Conservation (phyloP, 2,888 invertebrate genomes). For the Lutraria lutraria region DNA sequence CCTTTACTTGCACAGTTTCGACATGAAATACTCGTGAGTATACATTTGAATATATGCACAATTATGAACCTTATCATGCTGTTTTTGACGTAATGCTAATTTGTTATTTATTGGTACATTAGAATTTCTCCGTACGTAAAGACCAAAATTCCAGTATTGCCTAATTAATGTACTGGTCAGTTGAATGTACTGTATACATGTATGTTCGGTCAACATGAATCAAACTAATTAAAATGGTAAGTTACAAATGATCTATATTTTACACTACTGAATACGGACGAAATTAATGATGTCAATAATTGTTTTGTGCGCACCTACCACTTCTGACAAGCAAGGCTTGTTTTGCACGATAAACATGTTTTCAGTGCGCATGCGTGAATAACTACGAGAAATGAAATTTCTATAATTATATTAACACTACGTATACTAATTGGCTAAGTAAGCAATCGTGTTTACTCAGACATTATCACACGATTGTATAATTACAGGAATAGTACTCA, state of each 20-base stretch:
- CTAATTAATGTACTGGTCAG: too few relatives aligned
- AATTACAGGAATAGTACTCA: neutral
- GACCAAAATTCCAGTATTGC: too few relatives aligned
- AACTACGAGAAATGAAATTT: neutral
- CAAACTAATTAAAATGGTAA: too few relatives aligned
- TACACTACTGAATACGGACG: neutral
- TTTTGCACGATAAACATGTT: neutral
- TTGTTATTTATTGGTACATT: too few relatives aligned
- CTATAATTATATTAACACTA: neutral
- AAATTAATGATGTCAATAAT: neutral
- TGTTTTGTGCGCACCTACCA: neutral
- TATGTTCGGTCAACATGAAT: too few relatives aligned
- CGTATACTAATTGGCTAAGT: neutral
- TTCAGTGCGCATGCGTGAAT: slow-evolving; percentile 1
- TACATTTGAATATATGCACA: too few relatives aligned
- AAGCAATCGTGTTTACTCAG: neutral
- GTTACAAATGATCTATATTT: neutral
- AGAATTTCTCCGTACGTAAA: too few relatives aligned
- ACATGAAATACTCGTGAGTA: too few relatives aligned
- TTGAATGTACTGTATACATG: too few relatives aligned
- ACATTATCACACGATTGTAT: neutral
- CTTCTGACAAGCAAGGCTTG: neutral
- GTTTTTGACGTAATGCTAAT: too few relatives aligned
- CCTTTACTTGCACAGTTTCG: too few relatives aligned
- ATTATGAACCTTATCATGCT: too few relatives aligned